Conservation (phyloP, 2,797 vertebrate genomes). For the Falco biarmicus region DNA sequence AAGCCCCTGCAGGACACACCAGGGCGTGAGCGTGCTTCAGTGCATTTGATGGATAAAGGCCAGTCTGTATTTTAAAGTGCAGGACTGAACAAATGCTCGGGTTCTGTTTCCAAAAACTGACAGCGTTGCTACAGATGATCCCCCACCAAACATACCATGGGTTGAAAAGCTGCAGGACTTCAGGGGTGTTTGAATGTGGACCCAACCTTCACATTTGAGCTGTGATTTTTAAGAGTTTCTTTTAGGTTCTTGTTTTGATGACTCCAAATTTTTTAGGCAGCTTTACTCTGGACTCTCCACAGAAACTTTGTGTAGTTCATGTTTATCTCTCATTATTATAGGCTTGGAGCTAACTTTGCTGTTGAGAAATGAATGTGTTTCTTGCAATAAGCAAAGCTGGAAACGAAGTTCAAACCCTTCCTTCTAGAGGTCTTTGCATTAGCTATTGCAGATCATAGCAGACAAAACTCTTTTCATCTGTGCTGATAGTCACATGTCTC, state of each 20-base stretch:
- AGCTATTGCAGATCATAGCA: background rate
- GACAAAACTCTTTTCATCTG: background rate
- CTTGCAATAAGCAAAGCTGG: conserved; percentile 19
- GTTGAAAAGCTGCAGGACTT: background rate
- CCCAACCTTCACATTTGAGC: background rate
- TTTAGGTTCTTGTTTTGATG: background rate
- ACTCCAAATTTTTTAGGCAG: background rate
- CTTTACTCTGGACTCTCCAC: background rate
- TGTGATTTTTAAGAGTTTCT: background rate
- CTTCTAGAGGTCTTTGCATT: conserved; percentile 19
- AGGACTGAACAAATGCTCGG: background rate
- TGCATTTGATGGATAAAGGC: background rate
- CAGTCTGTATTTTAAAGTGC: background rate
- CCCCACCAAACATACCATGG: background rate
- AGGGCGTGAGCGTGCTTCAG: background rate
- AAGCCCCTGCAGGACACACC: background rate
- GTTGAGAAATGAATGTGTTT: background rate
- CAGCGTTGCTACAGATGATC: background rate
- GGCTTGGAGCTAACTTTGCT: background rate
- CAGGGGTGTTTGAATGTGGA: background rate
- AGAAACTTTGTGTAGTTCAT: background rate
- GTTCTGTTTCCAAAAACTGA: background rate
- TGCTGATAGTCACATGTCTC: background rate
- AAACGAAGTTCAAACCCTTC: background rate
- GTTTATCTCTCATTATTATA: background rate